phyloP scores from a whole-genome alignment of 2,888 invertebrate species.

The Coronaproctus castanopsis region DNA sequence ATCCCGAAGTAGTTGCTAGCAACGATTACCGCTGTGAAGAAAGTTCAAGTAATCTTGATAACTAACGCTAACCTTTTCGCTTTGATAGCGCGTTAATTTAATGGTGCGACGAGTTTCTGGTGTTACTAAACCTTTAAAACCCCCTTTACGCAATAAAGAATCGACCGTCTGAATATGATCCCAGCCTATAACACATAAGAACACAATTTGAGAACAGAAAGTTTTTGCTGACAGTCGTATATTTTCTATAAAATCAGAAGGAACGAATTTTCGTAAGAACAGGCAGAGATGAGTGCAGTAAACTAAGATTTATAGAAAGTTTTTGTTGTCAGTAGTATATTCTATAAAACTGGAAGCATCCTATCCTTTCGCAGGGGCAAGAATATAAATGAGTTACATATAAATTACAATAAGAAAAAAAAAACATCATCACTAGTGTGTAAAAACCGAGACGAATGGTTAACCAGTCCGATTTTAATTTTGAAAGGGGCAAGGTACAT shows the following conservation, averaged over 20 bases:
- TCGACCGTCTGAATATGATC: slow-evolving; percentile 97
- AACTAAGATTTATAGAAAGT: too few species aligned
- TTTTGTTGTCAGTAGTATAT: too few species aligned
- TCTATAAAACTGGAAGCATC: too few species aligned
- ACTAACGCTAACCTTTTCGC: slow-evolving; percentile 77
- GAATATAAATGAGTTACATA: too few species aligned
- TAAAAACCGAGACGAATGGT: too few species aligned
- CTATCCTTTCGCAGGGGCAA: too few species aligned
- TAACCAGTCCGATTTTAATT: too few species aligned
- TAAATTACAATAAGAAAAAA: too few species aligned
- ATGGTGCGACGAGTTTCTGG: slow-evolving; percentile 69
- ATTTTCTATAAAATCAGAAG: not conserved
- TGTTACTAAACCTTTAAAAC: slow-evolving; percentile 80
- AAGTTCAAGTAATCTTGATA: slow-evolving; percentile 62
- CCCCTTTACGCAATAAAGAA: slow-evolving; percentile 88
- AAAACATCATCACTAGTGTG: too few species aligned
- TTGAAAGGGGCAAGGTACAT: too few species aligned
- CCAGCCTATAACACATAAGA: slow-evolving; percentile 53
- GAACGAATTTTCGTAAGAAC: too few species aligned
- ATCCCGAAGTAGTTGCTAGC: slow-evolving; percentile 50
- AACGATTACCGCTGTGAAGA: slow-evolving; percentile 38
- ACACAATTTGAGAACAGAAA: not conserved
- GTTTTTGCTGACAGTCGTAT: not conserved
- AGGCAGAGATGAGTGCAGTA: too few species aligned
- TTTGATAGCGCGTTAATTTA: slow-evolving; percentile 88